Evolutionary conservation across 2,113 vertebrate genomes (phyloP).

Genomic region (Scophthalmus maximus): DNA sequence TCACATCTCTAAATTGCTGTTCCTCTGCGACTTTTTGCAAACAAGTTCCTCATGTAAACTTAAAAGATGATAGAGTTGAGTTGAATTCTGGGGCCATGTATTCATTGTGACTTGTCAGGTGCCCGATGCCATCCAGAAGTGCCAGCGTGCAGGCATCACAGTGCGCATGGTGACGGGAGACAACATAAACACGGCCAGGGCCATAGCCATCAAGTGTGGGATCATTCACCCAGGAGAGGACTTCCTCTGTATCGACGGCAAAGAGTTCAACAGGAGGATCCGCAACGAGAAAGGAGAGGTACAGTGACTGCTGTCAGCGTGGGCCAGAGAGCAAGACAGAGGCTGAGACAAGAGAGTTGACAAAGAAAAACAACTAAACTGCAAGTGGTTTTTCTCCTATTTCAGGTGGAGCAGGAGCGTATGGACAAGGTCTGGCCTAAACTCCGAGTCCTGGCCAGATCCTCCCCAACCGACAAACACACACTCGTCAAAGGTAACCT

Average conservation of each 20-base stretch:
- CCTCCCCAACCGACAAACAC: slow-evolving; percentile 97
- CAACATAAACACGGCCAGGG: slow-evolving; percentile 98
- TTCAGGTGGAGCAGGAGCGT: slow-evolving; percentile 95
- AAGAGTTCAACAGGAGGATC: slow-evolving; percentile 98
- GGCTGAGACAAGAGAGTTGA: not conserved
- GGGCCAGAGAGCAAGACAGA: slow-evolving; percentile 1
- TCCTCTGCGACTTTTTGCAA: not conserved
- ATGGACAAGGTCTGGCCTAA: slow-evolving; percentile 99
- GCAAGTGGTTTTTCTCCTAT: not conserved
- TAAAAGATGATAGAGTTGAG: not conserved
- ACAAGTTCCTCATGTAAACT: not conserved
- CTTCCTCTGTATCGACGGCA: slow-evolving; percentile 97
- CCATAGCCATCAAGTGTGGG: slow-evolving; percentile 98
- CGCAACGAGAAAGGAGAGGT: slow-evolving; percentile 98
- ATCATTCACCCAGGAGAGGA: slow-evolving; percentile 98
- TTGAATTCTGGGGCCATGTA: not conserved
- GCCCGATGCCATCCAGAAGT: slow-evolving; percentile 95
- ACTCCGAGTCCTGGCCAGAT: slow-evolving; percentile 94
- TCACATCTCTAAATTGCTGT: too few relatives aligned
- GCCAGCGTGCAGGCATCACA: slow-evolving; percentile 97
- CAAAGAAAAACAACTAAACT: slow-evolving; percentile 7
- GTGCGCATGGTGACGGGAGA: slow-evolving; percentile 99
- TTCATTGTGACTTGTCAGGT: slow-evolving; percentile 81
- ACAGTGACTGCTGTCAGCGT: slow-evolving; percentile 53
- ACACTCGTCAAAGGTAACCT: slow-evolving; percentile 95